A percentile compares a stretch with the other conserved stretches of the same genome.
Conservation (phyloP, 2,888 invertebrate species). For the Volucella inanis region DNA sequence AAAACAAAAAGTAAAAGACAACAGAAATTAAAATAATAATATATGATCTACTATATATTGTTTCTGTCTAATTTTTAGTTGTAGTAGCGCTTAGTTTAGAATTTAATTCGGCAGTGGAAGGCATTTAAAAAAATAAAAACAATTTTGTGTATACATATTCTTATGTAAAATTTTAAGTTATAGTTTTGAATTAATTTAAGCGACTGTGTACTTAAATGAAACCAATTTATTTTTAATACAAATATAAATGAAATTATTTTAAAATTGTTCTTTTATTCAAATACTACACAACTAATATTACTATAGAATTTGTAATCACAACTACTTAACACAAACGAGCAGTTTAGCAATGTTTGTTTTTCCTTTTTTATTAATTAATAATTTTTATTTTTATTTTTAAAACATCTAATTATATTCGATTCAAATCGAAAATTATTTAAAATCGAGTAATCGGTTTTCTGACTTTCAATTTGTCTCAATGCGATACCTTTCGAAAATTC, state of each 20-base stretch:
- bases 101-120: slow-evolving; percentile 66
- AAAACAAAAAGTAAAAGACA: slow-evolving; percentile 3
- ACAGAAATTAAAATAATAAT: slow-evolving; percentile 44
- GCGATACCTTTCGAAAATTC: no score
- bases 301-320: no score
- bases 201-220: slow-evolving; percentile 71
- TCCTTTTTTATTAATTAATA: no score
- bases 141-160: slow-evolving; percentile 45
- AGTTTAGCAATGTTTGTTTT: no score
- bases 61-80: slow-evolving; percentile 23
- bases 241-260: slow-evolving; percentile 72
- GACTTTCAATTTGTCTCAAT: no score
- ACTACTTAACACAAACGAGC: no score
- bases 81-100: slow-evolving; percentile 60
- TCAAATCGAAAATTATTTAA: no score
- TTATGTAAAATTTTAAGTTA: slow-evolving; percentile 56
- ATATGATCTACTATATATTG: slow-evolving; percentile 36
- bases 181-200: slow-evolving; percentile 70
- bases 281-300: no score
- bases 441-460: no score
- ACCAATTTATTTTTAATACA: slow-evolving; percentile 74
- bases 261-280: slow-evolving; percentile 11
- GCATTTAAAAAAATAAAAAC: slow-evolving; percentile 54
- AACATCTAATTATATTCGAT: no score
- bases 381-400: no score